phyloP scores from a whole-genome alignment of 2,888 invertebrate species.

The Nesidiocoris tenuis region DNA sequence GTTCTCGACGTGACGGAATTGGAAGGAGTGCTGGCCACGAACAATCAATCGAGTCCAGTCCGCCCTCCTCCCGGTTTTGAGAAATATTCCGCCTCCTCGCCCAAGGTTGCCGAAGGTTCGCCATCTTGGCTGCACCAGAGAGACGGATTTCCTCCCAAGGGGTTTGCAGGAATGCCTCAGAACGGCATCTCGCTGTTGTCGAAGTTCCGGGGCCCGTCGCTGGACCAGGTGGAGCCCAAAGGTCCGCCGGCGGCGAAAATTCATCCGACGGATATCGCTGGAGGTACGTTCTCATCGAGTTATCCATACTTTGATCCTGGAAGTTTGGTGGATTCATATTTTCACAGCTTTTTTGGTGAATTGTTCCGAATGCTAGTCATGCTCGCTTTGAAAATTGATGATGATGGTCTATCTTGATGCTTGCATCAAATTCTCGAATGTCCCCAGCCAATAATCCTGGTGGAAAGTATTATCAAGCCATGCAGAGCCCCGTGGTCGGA shows the following conservation, averaged over 20 bases:
- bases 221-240: neutral
- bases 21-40: constrained; percentile 12
- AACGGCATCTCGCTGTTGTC: constrained; percentile 12
- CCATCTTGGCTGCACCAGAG: constrained; percentile 21
- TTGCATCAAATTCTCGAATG: too few species aligned
- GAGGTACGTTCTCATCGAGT: too few species aligned
- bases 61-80: constrained; percentile 36
- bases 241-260: neutral
- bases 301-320: too few species aligned
- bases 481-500: constrained; percentile 13
- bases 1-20: constrained; percentile 27
- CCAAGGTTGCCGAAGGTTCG: constrained; percentile 1
- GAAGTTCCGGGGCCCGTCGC: constrained; percentile 1
- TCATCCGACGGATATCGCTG: neutral
- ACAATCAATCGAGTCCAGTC: neutral
- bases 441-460: too few species aligned
- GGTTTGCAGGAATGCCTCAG: neutral
- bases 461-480: neutral
- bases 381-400: too few species aligned
- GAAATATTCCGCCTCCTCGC: constrained; percentile 3
- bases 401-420: too few species aligned
- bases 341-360: neutral
- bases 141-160: neutral
- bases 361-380: too few species aligned
- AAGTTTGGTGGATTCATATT: neutral